Evolutionary conservation across 2,888 invertebrate species (phyloP), one percentile per base, ranked within the genome.

Genomic region (Eledone cirrhosa): DNA sequence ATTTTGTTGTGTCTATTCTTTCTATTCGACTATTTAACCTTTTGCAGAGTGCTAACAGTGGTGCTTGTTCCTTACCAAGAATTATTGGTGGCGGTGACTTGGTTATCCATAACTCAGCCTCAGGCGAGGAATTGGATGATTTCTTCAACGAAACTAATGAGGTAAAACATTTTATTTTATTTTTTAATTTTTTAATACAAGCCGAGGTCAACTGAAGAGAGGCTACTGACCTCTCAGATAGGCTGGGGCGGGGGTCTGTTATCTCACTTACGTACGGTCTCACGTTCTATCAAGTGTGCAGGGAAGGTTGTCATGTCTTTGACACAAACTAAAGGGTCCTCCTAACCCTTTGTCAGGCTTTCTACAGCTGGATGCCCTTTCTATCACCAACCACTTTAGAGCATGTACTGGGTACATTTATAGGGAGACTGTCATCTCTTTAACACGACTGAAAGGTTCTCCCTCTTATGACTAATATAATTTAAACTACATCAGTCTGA

Each of bases 41-140:
- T 22, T 72, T 33, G 29, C 41, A 72, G 72, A 72, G 31, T 72
- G 14, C 72, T 19, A 31, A 41, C n/a, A n/a, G n/a, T 11, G 24
- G n/a, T n/a, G 72, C 33, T 4, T 72, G 22, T 31, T 72, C 72
- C n/a, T 41, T 72, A 22, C 72, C 72, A 1, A 31, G 31, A 41
- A 33, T 72, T 31, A 72, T 72, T n/a, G 72, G 72, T 2, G 72
- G 72, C 41, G n/a, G 33, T 19, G 72, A 72, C 41, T 31, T 72
- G 22, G n/a, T 22, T n/a, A 0, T 41, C 11, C 72, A 72, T 7
- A 7, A 41, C 11, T 11, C 33, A 5, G n/a, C 72, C 19, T n/a
- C 4, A 27, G 22, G 41, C 24, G 31, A 72, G 31, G 72, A 72
- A 4, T 41, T 72, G 2, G 72, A 72, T 72, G 72, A 33, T n/a